phyloP scores from a whole-genome alignment of 2,888 invertebrate genomes.

The Malthinus flaveolus region DNA sequence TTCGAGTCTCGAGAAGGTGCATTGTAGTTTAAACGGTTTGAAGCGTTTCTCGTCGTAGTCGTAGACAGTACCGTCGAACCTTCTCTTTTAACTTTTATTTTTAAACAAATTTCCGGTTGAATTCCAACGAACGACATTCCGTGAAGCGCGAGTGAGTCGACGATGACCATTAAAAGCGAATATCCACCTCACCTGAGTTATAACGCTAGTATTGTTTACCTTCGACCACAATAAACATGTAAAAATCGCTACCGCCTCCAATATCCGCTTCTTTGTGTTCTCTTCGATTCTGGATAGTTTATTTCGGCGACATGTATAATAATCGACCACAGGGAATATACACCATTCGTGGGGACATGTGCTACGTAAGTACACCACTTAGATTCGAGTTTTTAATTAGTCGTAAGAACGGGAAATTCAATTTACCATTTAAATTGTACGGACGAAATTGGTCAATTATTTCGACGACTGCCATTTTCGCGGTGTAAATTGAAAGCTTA shows the following conservation, averaged over 20 bases:
- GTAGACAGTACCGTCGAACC: neutral
- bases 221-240: conserved; percentile 6
- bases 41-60: no score
- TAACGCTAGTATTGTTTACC: neutral
- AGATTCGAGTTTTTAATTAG: neutral
- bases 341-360: conserved; percentile 41
- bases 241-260: conserved; percentile 12
- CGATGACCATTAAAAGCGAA: conserved; percentile 17
- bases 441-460: no score
- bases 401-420: conserved; percentile 5
- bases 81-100: conserved; percentile 20
- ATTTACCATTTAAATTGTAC: conserved; percentile 2
- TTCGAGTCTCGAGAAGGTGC: conserved; percentile 27
- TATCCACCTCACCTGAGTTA: conserved; percentile 17
- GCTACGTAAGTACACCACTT: conserved; percentile 42
- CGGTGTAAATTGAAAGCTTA: no score
- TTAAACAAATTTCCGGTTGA: conserved; percentile 21
- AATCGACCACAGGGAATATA: conserved; percentile 41
- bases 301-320: conserved; percentile 42
- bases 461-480: no score
- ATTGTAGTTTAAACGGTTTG: neutral
- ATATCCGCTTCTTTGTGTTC: conserved; percentile 1
- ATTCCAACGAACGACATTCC: conserved; percentile 26
- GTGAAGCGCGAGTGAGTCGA: conserved; percentile 23
- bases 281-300: neutral